These are phyloP conservation scores for Riptortus pedestris DNA, from an alignment of 1,140 invertebrate species.

Conservation along the genomic window DNA sequence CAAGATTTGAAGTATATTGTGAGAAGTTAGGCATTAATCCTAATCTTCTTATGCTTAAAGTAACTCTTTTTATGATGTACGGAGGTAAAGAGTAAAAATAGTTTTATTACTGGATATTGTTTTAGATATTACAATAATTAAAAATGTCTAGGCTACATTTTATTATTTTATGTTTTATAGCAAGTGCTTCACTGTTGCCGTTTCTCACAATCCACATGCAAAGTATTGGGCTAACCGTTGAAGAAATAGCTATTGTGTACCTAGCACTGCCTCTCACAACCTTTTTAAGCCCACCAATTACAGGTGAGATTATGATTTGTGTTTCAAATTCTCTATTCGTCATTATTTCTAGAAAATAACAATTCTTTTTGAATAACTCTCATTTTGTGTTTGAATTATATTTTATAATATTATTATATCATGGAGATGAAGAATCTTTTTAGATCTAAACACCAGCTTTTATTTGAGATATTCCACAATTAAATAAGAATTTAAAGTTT, in stretches of 20 bases:
- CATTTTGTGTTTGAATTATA: not conserved
- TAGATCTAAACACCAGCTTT: no score
- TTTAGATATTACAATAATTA: no score
- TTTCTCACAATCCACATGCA: conserved; percentile 81
- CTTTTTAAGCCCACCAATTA: conserved; percentile 65
- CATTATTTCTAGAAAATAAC: no score
- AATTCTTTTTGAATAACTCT: not conserved
- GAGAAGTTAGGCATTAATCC: conserved; percentile 47
- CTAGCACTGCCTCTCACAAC: conserved; percentile 69
- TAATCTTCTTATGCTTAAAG: conserved; percentile 64
- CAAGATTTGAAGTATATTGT: conserved; percentile 31
- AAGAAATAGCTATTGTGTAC: conserved; percentile 75
- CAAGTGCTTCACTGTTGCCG: conserved; percentile 64
- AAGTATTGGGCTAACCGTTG: conserved; percentile 68
- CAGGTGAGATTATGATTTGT: conserved; percentile 43
- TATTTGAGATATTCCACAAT: no score
- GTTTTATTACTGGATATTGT: not conserved
- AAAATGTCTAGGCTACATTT: no score
- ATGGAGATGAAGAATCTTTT: no score
- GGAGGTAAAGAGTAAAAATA: conserved; percentile 56
- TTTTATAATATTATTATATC: no score
- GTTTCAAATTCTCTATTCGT: not conserved
- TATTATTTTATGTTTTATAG: conserved; percentile 45
- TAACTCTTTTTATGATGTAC: conserved; percentile 67
- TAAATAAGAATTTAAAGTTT: no score